phyloP scores from a whole-genome alignment of 2,113 vertebrate species.

The Perognathus longimembris region DNA sequence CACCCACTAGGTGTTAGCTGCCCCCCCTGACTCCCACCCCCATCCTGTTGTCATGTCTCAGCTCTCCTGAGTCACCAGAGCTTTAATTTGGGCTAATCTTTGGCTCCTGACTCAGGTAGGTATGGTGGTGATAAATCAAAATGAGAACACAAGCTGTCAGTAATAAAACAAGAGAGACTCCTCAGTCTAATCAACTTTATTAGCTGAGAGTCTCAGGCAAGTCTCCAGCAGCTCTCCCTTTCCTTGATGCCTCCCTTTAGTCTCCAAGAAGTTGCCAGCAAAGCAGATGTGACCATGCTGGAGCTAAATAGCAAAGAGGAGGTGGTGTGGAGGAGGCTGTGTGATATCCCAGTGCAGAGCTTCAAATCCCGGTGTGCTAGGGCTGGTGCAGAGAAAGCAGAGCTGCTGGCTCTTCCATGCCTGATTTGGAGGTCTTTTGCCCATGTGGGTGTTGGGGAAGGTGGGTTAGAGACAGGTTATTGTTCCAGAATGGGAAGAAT shows the following conservation, averaged over 20 bases:
- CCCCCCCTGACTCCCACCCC: fast-evolving
- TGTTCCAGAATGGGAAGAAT: no score
- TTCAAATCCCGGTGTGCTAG: neutral
- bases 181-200: conserved; percentile 79
- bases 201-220: conserved; percentile 50
- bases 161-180: conserved; percentile 51
- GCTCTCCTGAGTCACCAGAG: conserved; percentile 14
- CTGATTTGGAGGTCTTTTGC: neutral
- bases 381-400: neutral
- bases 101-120: conserved; percentile 64
- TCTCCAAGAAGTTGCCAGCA: neutral
- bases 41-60: neutral
- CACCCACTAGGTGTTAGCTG: neutral
- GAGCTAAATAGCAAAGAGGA: neutral
- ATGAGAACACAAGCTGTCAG: conserved; percentile 65
- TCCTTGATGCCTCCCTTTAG: neutral
- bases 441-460: no score
- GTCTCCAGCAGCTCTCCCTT: conserved; percentile 43
- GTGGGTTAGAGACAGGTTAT: no score
- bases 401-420: neutral
- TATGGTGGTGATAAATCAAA: conserved; percentile 78
- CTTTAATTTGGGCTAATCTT: conserved; percentile 79
- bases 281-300: neutral
- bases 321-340: neutral
- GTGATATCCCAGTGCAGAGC: no score